A percentile compares a stretch with the other conserved stretches of the same genome.
phyloP scores from a whole-genome alignment of 2,113 vertebrate genomes.

The Rhegmatorhina hoffmannsi region DNA sequence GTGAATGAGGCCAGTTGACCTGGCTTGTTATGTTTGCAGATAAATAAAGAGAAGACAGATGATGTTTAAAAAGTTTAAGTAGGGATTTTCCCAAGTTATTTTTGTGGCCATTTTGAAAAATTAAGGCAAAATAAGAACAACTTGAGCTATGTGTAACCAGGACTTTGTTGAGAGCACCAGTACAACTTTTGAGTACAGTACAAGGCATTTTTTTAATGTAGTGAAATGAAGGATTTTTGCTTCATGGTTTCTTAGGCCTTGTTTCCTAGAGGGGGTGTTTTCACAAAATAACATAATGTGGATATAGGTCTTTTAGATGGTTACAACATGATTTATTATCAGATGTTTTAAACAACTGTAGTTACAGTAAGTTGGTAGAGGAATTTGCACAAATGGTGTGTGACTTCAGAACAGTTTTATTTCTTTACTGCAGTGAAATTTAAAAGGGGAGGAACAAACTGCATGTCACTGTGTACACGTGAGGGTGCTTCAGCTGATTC shows the following conservation, averaged over 20 bases:
- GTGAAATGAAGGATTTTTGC: neutral
- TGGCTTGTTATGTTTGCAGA: neutral
- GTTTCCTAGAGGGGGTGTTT: neutral
- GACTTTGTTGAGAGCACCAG: neutral
- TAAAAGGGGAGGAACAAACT: neutral
- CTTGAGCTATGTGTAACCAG: neutral
- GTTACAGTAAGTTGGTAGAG: neutral
- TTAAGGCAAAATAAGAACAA: neutral
- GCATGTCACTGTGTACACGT: neutral
- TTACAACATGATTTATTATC: neutral
- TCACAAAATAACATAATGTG: neutral
- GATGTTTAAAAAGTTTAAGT: neutral
- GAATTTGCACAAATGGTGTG: neutral
- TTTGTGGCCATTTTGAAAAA: neutral
- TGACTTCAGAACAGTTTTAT: neutral
- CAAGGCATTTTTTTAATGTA: neutral
- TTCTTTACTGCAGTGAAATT: neutral
- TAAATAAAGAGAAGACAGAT: neutral
- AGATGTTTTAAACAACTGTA: neutral
- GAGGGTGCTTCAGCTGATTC: slow-evolving; percentile 7
- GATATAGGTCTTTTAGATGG: neutral
- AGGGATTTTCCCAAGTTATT: neutral
- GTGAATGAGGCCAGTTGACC: neutral
- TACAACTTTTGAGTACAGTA: neutral
- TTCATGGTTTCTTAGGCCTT: neutral